Evolutionary conservation across 2,113 vertebrate genomes (phyloP).

Genomic region (Cryptoleucopteryx plumbea): DNA sequence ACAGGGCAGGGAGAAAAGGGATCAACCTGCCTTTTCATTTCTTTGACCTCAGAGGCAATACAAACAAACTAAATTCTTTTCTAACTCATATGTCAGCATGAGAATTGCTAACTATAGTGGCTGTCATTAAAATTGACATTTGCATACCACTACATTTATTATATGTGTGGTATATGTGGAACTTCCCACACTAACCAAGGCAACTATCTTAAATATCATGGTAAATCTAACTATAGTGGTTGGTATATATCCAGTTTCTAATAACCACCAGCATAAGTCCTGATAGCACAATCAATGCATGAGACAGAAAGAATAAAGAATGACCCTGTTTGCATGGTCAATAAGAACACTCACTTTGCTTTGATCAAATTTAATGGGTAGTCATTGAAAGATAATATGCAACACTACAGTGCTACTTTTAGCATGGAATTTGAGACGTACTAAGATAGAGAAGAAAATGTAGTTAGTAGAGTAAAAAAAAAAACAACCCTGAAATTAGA

Average conservation of each 20-base stretch:
- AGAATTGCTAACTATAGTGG: neutral
- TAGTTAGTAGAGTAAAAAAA: neutral
- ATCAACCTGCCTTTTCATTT: neutral
- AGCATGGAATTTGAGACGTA: neutral
- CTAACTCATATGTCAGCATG: neutral
- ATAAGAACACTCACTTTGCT: constrained; percentile 21
- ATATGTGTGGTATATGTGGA: neutral
- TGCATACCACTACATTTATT: neutral
- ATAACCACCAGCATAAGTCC: neutral
- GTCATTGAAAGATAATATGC: constrained; percentile 24
- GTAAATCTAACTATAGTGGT: neutral
- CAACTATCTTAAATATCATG: neutral
- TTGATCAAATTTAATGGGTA: constrained; percentile 10
- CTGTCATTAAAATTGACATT: neutral
- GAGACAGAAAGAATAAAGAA: constrained; percentile 18
- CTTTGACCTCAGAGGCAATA: neutral
- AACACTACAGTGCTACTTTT: neutral
- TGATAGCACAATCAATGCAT: constrained; percentile 8
- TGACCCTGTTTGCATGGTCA: constrained; percentile 3
- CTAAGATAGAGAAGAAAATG: neutral
- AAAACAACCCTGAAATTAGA: neutral
- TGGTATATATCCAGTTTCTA: neutral
- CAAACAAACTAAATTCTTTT: neutral
- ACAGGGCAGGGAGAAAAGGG: neutral
- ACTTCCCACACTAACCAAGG: neutral